Evolutionary conservation across 2,888 invertebrate species (phyloP).

Genomic region (Dolomedes plantarius): DNA sequence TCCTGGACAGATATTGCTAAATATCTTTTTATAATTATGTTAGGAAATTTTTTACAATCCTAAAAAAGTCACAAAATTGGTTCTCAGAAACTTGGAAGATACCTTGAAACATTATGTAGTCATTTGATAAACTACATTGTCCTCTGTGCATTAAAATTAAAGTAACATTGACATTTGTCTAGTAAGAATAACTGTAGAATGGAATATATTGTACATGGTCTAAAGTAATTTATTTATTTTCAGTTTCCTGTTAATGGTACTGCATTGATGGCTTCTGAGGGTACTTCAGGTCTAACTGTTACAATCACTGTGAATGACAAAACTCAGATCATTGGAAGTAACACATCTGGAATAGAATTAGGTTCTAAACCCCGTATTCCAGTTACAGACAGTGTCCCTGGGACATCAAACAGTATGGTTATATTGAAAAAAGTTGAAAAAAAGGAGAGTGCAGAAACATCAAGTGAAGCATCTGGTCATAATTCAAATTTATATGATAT

Average conservation of each 20-base stretch:
- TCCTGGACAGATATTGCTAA: no score
- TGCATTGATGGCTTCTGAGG: constrained; percentile 29
- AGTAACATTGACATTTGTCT: no score
- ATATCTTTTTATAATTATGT: no score
- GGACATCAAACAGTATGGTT: constrained; percentile 48
- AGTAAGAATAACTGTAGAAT: no score
- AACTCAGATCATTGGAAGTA: constrained; percentile 39
- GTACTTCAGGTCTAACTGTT: constrained; percentile 46
- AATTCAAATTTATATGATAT: constrained; percentile 46
- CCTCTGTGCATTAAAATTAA: no score
- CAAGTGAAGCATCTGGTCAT: constrained; percentile 6
- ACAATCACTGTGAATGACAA: constrained; percentile 64
- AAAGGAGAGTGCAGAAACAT: constrained; percentile 20
- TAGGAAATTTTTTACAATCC: no score
- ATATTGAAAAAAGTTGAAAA: constrained; percentile 60
- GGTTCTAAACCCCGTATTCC: constrained; percentile 24
- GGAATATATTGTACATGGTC: no score
- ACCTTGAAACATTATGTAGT: no score
- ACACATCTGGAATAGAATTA: constrained; percentile 8
- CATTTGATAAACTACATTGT: no score
- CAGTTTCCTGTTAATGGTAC: constrained; percentile 59
- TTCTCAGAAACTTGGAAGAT: no score
- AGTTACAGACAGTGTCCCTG: constrained; percentile 24
- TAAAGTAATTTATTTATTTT: no score
- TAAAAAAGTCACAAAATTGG: no score